Evolutionary conservation across 1,140 invertebrate genomes (phyloP), one percentile per base, ranked within the genome.

Genomic region (roundworm (Caenorhabditis elegans)): DNA sequence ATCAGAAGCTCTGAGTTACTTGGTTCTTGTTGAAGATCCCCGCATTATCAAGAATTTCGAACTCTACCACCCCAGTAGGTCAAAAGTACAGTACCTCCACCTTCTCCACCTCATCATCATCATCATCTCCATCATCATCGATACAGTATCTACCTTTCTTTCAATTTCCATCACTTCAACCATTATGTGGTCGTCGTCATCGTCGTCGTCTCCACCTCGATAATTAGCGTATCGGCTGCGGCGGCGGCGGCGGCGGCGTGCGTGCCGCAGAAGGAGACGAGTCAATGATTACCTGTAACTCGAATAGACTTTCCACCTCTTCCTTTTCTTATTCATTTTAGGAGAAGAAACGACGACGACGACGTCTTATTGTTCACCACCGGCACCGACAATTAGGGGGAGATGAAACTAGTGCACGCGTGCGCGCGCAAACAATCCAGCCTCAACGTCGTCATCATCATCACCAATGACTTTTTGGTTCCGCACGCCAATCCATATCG

Each of bases 221-320:
- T 70, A 70, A 70, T 70, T 70, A 70, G 60, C 34, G 60, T 70
- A 70, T 70, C 60, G 60, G n/a, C 39, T 43, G 39, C 6, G 39
- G 39, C 6, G 39, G 39, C 6, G 39, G 39, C 6, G 39, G 15
- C 15, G 39, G 39, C 5, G 39, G 39, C n/a, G 19, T 34, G 26
- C 53, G 26, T 60, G 26, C 28, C 8, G 26, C 13, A 26, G 13
- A 34, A 31, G 34, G 34, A 70, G 60, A 70, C 60, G 60, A 70
- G 31, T 70, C 60, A 70, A 70, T 70, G 60, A 70, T 70, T 70
- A 70, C 60, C 60, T 70, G 60, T 70, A 70, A 70, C 60, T 70
- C 60, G 60, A 39, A 39, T 70, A 39, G 34, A 43, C 60, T 70
- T 60, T 39, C n/a, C 10, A 15, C 34, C 8, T 10, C 60, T 5